Evolutionary conservation across 1,140 invertebrate genomes (phyloP), one percentile per base, ranked within the genome.

Genomic region (Augochlora pura): DNA sequence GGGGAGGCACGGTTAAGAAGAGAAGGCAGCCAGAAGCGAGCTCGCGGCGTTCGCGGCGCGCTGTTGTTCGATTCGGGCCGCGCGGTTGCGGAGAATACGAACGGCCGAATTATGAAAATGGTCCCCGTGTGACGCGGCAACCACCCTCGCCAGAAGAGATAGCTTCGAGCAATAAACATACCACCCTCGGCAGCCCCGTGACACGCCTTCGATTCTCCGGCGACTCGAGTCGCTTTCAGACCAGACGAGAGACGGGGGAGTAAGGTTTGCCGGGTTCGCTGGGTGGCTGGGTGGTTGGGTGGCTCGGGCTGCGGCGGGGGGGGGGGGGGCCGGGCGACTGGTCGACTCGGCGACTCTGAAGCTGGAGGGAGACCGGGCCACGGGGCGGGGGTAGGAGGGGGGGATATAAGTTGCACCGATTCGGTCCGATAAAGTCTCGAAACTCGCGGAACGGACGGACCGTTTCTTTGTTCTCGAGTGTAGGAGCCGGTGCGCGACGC

Each of bases 31-130:
- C 52, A 79, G 73, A 74, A 59, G 79, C 60, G 66, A 54, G 59
- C 78, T 85, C 83, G 83, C 80, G 80, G 83, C 80, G 64, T 82
- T 77, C 71, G 80, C 77, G 80, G 78, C 77, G 73, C 86, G 90
- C 88, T 91, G 90, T 91, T 91, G 89, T 92, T 93, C 92, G 91
- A 93, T 92, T 92, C 91, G 88, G 89, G 89, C 88, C 88, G 91
- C 90, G 88, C 89, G 87, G 84, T 84, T 86, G 89, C 88, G 83
- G 91, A 91, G 93, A 94, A 94, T 94, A 94, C 93, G 93, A 93
- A 94, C 93, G 93, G 92, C 93, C 91, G 90, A 94, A 94, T 94
- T 94, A 94, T 94, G 93, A 94, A 94, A 94, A 94, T 94, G 91
- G 93, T 92, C 91, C 87, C 87, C 79, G 88, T 91, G 91, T 92